These are phyloP conservation scores for Temnothorax curvispinosus DNA, from an alignment of 1,140 invertebrate species.

Conservation along the genomic window DNA sequence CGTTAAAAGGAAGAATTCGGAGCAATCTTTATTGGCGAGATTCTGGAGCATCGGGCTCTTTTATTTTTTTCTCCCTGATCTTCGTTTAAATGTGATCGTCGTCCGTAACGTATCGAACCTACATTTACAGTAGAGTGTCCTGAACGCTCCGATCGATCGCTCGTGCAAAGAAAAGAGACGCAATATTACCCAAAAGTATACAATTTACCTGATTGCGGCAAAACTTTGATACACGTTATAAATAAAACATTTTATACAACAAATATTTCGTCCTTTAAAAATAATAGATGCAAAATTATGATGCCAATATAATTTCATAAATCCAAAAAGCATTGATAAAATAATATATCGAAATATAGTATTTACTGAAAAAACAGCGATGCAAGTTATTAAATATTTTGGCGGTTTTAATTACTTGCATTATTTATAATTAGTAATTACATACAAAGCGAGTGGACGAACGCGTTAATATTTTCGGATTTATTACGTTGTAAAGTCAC, in stretches of 20 bases:
- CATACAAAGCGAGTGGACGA: neutral
- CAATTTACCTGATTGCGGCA: neutral
- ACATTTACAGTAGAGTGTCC: conserved; percentile 5
- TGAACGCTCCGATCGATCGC: conserved; percentile 1
- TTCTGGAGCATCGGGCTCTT: conserved; percentile 26
- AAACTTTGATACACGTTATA: neutral
- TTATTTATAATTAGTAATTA: neutral
- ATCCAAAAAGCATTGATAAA: neutral
- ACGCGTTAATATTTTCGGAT: neutral
- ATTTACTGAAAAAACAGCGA: neutral
- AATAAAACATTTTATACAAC: conserved; percentile 21
- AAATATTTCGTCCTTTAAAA: neutral
- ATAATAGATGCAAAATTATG: neutral
- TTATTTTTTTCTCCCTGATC: conserved; percentile 22
- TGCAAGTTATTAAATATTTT: neutral
- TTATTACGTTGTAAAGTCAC: neutral
- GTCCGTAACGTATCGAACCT: conserved; percentile 40
- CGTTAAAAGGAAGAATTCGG: conserved; percentile 54
- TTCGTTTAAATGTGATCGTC: conserved; percentile 57
- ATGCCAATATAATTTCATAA: neutral
- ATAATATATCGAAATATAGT: neutral
- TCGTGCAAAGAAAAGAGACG: neutral
- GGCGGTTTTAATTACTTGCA: neutral
- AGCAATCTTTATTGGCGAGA: conserved; percentile 58
- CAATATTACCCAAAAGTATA: neutral